These are phyloP conservation scores for Aurelia sp. DNA, from an alignment of 30 jellyfish, hydroid and myxozoan species.

Conservation along the genomic window DNA sequence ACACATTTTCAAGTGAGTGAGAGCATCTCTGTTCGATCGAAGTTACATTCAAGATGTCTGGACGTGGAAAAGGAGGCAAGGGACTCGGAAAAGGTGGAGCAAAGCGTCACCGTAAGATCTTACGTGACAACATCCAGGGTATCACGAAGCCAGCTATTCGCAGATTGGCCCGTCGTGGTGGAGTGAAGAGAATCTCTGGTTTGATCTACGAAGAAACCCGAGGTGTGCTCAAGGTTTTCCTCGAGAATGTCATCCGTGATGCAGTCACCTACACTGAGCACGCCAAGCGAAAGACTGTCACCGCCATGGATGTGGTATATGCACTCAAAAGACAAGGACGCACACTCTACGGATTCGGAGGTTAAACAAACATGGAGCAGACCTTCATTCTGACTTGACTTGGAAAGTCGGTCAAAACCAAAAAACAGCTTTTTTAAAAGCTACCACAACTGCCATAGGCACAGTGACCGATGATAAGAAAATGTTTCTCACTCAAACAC, in stretches of 20 bases:
- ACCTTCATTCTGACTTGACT: too few species aligned
- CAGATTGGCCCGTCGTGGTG: constrained; percentile 95
- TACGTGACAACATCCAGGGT: constrained; percentile 94
- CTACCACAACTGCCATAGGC: constrained; percentile 22
- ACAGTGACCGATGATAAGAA: background rate
- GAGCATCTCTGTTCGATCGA: too few species aligned
- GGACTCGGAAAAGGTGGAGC: constrained; percentile 99
- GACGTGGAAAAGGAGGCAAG: constrained; percentile 98
- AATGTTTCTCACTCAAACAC: background rate
- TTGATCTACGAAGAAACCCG: constrained; percentile 68
- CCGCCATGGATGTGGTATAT: constrained; percentile 95
- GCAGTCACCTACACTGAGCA: constrained; percentile 90
- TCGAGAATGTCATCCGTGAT: constrained; percentile 47
- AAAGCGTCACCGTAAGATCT: constrained; percentile 86
- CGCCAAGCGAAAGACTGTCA: constrained; percentile 91
- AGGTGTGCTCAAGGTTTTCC: constrained; percentile 50
- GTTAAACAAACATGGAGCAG: background rate
- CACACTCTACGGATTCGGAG: constrained; percentile 96
- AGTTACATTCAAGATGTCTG: constrained; percentile 57
- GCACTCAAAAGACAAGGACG: constrained; percentile 94
- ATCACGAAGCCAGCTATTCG: constrained; percentile 94
- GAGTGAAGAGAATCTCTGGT: constrained; percentile 87
- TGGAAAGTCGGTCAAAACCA: background rate
- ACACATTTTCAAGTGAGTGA: too few species aligned
- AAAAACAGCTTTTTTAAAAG: constrained; percentile 40